Conservation (phyloP, 2,888 invertebrate species). For the Torymus aiolomorphi region DNA sequence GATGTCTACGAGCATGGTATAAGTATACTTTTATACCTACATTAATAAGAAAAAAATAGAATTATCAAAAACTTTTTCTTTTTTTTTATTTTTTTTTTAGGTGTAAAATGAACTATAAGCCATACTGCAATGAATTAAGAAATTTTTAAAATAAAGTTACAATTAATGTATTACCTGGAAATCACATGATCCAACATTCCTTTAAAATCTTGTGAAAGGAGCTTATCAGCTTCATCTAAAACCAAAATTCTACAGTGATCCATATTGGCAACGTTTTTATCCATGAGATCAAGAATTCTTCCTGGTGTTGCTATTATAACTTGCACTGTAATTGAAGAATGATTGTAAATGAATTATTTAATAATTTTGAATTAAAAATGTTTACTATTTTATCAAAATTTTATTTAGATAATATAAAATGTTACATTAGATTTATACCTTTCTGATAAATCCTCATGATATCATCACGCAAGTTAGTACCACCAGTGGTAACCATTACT, state of each 20-base stretch:
- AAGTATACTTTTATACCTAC: no score
- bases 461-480: conserved; percentile 97
- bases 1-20: no score
- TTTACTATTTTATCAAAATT: neutral
- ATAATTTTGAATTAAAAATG: no score
- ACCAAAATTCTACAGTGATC: conserved; percentile 97
- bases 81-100: no score
- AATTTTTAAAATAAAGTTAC: neutral
- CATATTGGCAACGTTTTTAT: conserved; percentile 96
- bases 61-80: no score
- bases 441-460: conserved; percentile 99
- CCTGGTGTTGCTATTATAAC: conserved; percentile 99
- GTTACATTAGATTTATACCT: conserved; percentile 78
- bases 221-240: conserved; percentile 99
- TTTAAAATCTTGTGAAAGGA: conserved; percentile 99
- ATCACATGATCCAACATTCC: conserved; percentile 99
- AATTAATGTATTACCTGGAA: conserved; percentile 76
- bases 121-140: no score
- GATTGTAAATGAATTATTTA: neutral
- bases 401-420: neutral
- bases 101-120: no score
- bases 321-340: conserved; percentile 83
- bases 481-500: conserved; percentile 99
- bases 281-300: conserved; percentile 99
- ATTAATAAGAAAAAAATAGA: no score